Base-by-base conservation (phyloP, 2,113 vertebrate genomes). In the Piliocolobus tephrosceles region DNA sequence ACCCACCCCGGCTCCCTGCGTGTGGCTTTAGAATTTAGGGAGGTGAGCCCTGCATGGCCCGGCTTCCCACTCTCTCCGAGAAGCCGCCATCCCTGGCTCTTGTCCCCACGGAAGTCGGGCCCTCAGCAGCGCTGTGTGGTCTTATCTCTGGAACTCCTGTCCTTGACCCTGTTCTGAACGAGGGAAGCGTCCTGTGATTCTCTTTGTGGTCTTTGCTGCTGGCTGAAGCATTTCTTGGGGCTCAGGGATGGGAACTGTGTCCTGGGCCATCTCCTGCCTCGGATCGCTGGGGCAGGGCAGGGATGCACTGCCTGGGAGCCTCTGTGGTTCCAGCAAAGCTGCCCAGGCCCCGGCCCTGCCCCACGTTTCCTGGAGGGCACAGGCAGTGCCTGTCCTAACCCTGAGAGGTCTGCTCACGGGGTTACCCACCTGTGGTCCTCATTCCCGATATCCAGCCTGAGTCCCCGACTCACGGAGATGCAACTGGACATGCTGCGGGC, bases 191-290 rank as follows among this genome's bases (percentile, higher is more conserved):
- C 20, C 25, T 35, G 1, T 1, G 25, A 45, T 2, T 4, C 7
- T 40, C 40, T 10, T 2, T 4, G 13, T 50, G 0, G 20, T 10
- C 50, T 8, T 35, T 30, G 22, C 32, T 13, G 11, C 6, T 2
- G 18, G 22, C 17, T 4, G 32, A 45, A 12, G 58, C 23, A 30
- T 6, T 30, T 2, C 18, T 5, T 13, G 1, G 38, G 1, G 40
- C 25, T 13, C 83, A 17, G 23, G 6, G 7, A 23, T 16, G 11
- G 13, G 6, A 61, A 50, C 17, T 9, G 12, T 5, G 35, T 3
- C 27, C 5, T 8, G 0, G 17, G 6, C 1, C 4, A 11, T 16
- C 10, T 16, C 10, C 2, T 1, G 38, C 13, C 10, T 27, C 0
- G 25, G 16, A 58, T 8, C 17, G 22, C 13, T 50, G 47, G 70